phyloP scores from a whole-genome alignment of 2,113 vertebrate species.

The Seriola dumerili region DNA sequence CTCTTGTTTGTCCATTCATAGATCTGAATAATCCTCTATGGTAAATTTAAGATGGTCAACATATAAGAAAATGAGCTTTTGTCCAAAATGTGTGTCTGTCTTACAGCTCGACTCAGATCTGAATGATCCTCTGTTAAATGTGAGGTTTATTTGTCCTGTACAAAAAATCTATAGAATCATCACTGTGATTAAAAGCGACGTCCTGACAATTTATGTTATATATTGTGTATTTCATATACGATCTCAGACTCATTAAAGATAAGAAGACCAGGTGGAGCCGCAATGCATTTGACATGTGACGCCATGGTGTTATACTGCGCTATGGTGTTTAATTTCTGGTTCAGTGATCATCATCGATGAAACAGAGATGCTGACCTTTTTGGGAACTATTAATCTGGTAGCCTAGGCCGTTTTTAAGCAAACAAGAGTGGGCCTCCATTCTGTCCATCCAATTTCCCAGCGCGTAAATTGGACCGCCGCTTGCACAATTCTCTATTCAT shows the following conservation, averaged over 20 bases:
- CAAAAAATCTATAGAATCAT: not conserved
- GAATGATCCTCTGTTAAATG: constrained; percentile 2
- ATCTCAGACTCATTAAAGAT: constrained; percentile 2
- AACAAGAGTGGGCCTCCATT: constrained; percentile 89
- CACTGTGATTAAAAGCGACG: not conserved
- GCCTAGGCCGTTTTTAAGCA: constrained; percentile 92
- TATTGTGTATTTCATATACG: not conserved
- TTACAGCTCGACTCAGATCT: constrained; percentile 4
- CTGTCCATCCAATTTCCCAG: constrained; percentile 93
- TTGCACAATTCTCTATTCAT: constrained; percentile 97
- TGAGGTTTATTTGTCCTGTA: not conserved
- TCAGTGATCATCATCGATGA: constrained; percentile 82
- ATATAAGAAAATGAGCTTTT: constrained; percentile 1
- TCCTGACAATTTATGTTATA: not conserved
- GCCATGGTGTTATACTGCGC: constrained; percentile 56
- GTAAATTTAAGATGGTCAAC: constrained; percentile 6
- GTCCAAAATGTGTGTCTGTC: constrained; percentile 21
- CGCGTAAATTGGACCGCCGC: constrained; percentile 92
- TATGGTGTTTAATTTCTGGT: constrained; percentile 85
- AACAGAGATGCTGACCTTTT: constrained; percentile 91
- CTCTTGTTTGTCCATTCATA: constrained; percentile 57
- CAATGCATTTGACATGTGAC: constrained; percentile 57
- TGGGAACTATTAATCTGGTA: constrained; percentile 90
- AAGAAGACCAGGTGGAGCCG: not conserved
- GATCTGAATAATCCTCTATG: constrained; percentile 26